phyloP scores from a whole-genome alignment of 2,888 invertebrate genomes.

The Leptinotarsa haldemani region DNA sequence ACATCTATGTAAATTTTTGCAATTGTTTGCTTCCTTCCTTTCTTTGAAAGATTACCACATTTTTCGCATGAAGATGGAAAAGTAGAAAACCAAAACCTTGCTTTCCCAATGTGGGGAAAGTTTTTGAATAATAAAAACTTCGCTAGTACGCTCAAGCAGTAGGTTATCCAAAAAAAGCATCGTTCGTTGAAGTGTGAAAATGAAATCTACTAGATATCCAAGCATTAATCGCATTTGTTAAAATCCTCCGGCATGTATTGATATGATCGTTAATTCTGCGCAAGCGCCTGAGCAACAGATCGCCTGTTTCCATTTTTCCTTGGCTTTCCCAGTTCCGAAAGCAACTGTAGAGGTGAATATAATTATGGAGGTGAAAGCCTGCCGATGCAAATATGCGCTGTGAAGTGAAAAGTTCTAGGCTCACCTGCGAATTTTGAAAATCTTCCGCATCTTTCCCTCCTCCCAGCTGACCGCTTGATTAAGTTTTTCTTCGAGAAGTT shows the following conservation, averaged over 20 bases:
- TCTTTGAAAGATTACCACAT: no score
- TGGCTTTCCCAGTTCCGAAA: constrained; percentile 1
- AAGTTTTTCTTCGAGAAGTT: neutral
- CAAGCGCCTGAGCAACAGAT: neutral
- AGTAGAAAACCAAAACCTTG: no score
- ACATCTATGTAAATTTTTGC: no score
- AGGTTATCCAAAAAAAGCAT: no score
- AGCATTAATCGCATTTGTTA: neutral
- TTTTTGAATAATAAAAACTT: no score
- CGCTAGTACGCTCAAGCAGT: no score
- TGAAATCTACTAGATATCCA: no score
- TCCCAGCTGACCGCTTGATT: neutral
- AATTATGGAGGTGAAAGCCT: neutral
- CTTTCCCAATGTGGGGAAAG: no score
- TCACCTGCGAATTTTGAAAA: neutral
- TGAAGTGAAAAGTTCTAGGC: neutral
- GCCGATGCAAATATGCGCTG: neutral
- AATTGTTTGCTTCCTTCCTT: no score
- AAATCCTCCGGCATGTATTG: neutral
- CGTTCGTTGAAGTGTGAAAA: no score
- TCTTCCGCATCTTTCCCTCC: neutral
- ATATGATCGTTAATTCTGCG: constrained; percentile 3
- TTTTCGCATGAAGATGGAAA: no score
- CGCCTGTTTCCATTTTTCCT: neutral
- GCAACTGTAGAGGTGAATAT: neutral